Evolutionary conservation across 2,888 invertebrate genomes (phyloP).

Genomic region (Xiphydria camelus): DNA sequence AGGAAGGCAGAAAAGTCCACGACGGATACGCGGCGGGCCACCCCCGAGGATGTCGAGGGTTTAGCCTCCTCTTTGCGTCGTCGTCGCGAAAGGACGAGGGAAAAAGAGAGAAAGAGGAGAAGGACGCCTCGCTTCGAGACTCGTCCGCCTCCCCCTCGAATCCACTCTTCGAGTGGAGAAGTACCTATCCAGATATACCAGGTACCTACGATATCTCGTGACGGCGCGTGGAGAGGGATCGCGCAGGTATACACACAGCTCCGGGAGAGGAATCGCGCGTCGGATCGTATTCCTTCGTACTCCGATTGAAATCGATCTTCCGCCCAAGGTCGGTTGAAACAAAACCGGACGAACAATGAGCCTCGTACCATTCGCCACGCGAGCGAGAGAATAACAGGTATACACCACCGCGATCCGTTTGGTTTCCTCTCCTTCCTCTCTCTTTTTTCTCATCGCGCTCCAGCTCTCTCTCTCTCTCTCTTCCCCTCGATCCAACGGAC

Average conservation of each 20-base stretch:
- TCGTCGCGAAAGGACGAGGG: too few species aligned
- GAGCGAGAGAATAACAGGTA: slow-evolving; percentile 22
- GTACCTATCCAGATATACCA: too few species aligned
- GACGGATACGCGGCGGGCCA: not conserved
- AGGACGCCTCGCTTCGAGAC: not conserved
- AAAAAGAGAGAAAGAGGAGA: too few species aligned
- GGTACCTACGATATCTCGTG: too few species aligned
- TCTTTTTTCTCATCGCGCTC: slow-evolving; percentile 6
- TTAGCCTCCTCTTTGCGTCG: too few species aligned
- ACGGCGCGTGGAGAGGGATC: too few species aligned
- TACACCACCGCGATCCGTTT: not conserved
- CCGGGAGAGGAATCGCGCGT: slow-evolving; percentile 24
- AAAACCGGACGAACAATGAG: slow-evolving; percentile 44
- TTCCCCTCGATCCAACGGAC: slow-evolving; percentile 5
- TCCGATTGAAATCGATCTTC: slow-evolving; percentile 50
- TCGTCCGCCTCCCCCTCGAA: too few species aligned
- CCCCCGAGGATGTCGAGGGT: too few species aligned
- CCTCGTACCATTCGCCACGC: slow-evolving; percentile 30
- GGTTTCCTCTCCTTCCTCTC: slow-evolving; percentile 11
- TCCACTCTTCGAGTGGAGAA: too few species aligned
- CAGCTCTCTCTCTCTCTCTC: too few species aligned
- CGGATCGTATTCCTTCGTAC: slow-evolving; percentile 44
- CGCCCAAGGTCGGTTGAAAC: slow-evolving; percentile 40
- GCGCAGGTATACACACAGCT: too few species aligned
- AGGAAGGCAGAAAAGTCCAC: not conserved